Conservation (phyloP, 2,888 invertebrate genomes). For the Argyresthia goedartella region DNA sequence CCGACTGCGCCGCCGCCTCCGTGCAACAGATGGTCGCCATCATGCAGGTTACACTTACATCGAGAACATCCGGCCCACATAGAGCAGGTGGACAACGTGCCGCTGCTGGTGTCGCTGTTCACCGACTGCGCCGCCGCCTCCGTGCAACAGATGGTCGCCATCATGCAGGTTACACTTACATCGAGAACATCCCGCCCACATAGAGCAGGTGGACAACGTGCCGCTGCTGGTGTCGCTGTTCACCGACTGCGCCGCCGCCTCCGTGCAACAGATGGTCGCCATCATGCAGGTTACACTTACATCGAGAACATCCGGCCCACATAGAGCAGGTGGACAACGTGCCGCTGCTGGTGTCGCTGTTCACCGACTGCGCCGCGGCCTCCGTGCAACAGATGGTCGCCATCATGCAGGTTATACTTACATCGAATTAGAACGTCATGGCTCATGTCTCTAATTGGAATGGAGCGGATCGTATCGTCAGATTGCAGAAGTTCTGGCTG, state of each 20-base stretch:
- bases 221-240: conserved; percentile 96
- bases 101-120: conserved; percentile 94
- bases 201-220: conserved; percentile 96
- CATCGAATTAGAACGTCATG: no score
- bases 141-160: conserved; percentile 91
- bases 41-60: no score
- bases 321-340: conserved; percentile 97
- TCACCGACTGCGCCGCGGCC: conserved; percentile 96
- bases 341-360: conserved; percentile 94
- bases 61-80: conserved; percentile 96
- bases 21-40: conserved; percentile 94
- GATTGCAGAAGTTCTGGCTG: no score
- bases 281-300: conserved; percentile 89
- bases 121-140: conserved; percentile 95
- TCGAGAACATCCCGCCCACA: conserved; percentile 96
- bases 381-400: conserved; percentile 92
- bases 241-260: conserved; percentile 95
- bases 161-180: conserved; percentile 93
- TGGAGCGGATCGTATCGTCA: no score
- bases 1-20: conserved; percentile 93
- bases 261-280: conserved; percentile 91
- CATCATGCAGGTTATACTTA: conserved; percentile 90
- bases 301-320: conserved; percentile 97
- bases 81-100: conserved; percentile 96
- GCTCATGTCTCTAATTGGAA: no score